phyloP scores from a whole-genome alignment of 2,113 vertebrate genomes.

The Toxostoma redivivum region DNA sequence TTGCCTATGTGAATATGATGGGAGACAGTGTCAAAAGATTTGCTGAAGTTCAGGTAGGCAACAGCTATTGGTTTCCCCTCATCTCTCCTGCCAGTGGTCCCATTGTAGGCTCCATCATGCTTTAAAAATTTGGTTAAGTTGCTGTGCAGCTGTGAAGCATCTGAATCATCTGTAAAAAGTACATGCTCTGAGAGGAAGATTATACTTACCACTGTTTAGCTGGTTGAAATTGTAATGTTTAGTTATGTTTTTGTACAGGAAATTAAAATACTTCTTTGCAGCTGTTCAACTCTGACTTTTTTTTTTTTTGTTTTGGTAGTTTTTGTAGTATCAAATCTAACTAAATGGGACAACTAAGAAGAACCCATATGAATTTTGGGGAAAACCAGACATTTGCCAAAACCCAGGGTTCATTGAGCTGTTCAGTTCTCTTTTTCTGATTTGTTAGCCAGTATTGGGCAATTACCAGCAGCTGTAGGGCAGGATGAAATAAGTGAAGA shows the following conservation, averaged over 20 bases:
- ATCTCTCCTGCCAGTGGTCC: not conserved
- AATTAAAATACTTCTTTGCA: not conserved
- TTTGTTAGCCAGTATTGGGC: not conserved
- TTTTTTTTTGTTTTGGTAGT: not conserved
- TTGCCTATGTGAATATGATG: not conserved
- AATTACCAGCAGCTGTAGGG: not conserved
- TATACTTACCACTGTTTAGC: not conserved
- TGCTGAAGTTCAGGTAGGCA: not conserved
- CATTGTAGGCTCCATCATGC: not conserved
- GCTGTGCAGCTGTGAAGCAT: not conserved
- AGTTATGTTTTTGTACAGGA: not conserved
- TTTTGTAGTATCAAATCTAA: not conserved
- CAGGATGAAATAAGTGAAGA: not conserved
- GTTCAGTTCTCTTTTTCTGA: not conserved
- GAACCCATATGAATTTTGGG: not conserved
- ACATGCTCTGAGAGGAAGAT: rapidly evolving
- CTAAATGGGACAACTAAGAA: not conserved
- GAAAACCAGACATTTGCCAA: not conserved
- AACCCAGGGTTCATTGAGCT: not conserved
- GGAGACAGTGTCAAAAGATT: not conserved
- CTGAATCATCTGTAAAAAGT: not conserved
- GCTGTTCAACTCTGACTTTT: not conserved
- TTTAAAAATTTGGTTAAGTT: not conserved
- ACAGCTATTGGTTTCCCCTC: not conserved
- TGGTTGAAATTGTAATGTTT: not conserved